Percentiles rank a stretch among this genome's conserved stretches.
These are phyloP conservation scores for Sander lucioperca DNA, from an alignment of 2,113 vertebrate genomes.

Conservation along the genomic window DNA sequence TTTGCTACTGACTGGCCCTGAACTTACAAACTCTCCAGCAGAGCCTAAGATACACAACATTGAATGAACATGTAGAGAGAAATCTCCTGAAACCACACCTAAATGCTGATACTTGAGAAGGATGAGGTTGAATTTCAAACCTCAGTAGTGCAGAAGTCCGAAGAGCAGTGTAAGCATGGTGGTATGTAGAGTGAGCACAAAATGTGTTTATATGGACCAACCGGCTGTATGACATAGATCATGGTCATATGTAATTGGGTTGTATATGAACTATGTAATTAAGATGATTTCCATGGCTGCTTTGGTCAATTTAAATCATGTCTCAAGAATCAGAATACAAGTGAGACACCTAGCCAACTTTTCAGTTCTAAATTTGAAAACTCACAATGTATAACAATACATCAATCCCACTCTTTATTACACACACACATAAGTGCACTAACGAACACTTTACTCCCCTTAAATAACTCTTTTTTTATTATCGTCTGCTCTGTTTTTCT, in stretches of 20 bases:
- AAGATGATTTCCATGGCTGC: too few species aligned
- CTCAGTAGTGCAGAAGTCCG: background rate
- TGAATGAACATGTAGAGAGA: background rate
- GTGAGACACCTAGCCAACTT: background rate
- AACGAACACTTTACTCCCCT: background rate
- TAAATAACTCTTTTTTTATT: constrained; percentile 34
- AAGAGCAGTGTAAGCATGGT: background rate
- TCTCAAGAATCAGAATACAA: background rate
- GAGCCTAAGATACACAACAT: background rate
- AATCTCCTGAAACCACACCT: background rate
- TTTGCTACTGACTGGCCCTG: background rate
- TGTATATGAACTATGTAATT: too few species aligned
- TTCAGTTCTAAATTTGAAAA: constrained; percentile 27
- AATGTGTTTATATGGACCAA: background rate
- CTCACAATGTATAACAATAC: constrained; percentile 3
- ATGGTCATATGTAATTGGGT: too few species aligned
- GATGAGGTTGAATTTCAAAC: background rate
- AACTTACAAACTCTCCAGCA: background rate
- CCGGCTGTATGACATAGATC: too few species aligned
- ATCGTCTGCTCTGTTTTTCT: constrained; percentile 45
- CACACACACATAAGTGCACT: background rate
- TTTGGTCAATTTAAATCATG: too few species aligned
- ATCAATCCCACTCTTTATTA: background rate
- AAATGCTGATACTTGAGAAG: background rate
- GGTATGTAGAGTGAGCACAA: background rate